Percentiles rank a stretch among this genome's conserved stretches.
phyloP scores from a whole-genome alignment of 2,797 vertebrate genomes.

The Arctocebus calabarensis region DNA sequence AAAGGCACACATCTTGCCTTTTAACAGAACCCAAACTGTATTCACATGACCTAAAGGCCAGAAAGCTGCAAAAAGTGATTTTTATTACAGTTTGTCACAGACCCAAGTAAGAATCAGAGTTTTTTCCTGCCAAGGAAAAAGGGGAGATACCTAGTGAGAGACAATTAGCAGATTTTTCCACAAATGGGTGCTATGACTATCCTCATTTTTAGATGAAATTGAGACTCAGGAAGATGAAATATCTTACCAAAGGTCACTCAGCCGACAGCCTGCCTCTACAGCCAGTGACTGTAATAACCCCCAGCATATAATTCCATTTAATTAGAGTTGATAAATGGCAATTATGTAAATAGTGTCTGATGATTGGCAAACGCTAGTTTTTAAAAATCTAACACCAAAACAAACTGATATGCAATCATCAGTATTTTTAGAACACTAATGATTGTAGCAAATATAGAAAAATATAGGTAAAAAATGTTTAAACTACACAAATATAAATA shows the following conservation, averaged over 20 bases:
- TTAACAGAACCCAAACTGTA: background rate
- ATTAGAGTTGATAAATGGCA: background rate
- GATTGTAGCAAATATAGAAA: background rate
- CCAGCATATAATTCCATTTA: background rate
- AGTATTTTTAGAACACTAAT: background rate
- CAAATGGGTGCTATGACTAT: background rate
- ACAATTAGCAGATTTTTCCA: background rate
- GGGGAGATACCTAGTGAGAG: background rate
- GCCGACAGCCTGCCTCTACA: background rate
- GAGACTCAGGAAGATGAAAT: background rate
- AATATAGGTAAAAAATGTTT: background rate
- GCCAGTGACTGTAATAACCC: background rate
- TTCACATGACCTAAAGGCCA: background rate
- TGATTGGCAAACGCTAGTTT: background rate
- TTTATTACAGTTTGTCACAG: background rate
- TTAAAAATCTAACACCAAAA: background rate
- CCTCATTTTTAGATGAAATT: background rate
- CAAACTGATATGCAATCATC: background rate
- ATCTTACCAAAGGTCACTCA: background rate
- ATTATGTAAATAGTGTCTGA: background rate
- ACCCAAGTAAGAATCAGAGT: background rate
- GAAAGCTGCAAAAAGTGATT: background rate
- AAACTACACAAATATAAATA: background rate
- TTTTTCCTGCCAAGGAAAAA: background rate
- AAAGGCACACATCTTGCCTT: background rate